phyloP scores from a whole-genome alignment of 2,888 invertebrate species.

The Phytoseiulus persimilis region DNA sequence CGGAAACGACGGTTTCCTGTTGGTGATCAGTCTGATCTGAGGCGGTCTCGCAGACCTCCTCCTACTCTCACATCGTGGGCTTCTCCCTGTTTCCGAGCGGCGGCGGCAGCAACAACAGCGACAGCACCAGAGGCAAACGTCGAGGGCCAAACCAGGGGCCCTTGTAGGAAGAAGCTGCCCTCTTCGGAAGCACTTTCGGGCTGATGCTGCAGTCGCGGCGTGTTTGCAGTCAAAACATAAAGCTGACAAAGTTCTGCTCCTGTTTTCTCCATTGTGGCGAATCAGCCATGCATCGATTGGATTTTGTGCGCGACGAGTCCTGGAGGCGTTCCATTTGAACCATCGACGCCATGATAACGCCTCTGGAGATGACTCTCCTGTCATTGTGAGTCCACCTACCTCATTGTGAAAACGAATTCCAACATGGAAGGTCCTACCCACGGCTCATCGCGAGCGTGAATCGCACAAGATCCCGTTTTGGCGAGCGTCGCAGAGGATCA shows the following conservation, averaged over 20 bases:
- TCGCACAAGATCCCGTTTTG: no score
- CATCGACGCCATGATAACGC: not conserved
- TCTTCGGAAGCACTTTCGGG: not conserved
- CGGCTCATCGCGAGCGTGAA: no score
- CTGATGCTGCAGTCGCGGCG: not conserved
- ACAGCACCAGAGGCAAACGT: not conserved
- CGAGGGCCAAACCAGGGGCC: not conserved
- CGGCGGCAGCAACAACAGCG: not conserved
- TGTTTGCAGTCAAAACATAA: not conserved
- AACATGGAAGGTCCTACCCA: no score
- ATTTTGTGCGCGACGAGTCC: not conserved
- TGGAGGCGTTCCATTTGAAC: not conserved
- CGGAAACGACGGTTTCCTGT: not conserved
- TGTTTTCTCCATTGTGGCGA: no score
- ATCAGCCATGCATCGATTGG: not conserved
- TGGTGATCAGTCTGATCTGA: not conserved
- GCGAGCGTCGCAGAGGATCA: no score
- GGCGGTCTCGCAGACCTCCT: not conserved
- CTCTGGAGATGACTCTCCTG: not conserved
- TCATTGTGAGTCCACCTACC: not conserved
- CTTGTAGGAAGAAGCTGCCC: not conserved
- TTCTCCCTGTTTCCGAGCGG: not conserved
- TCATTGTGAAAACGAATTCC: no score
- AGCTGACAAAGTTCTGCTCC: no score
- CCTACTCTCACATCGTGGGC: not conserved